Percentiles rank a stretch among this genome's conserved stretches.
These are phyloP conservation scores for Okapia johnstoni DNA, from an alignment of 2,113 vertebrate species.

Conservation along the genomic window DNA sequence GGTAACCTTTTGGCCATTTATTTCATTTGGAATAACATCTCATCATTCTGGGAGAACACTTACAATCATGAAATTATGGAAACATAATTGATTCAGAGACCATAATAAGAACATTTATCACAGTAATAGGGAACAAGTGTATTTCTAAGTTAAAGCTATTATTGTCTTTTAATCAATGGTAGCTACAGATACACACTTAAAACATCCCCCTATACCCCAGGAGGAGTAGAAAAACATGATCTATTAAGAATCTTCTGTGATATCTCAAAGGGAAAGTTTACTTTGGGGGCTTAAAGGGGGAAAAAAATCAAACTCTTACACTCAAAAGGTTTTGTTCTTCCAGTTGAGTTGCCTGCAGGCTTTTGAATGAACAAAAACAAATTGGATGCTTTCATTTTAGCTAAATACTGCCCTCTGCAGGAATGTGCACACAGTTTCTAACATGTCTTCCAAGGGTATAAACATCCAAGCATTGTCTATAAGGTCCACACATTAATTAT, in stretches of 20 bases:
- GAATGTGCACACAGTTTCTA: neutral
- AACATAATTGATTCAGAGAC: slow-evolving; percentile 3
- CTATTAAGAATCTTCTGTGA: neutral
- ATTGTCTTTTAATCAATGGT: neutral
- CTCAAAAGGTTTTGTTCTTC: slow-evolving; percentile 1
- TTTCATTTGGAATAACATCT: slow-evolving; percentile 18
- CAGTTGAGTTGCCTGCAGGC: neutral
- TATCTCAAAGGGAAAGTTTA: neutral
- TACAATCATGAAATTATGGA: neutral
- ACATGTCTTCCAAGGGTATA: neutral
- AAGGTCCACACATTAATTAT: neutral
- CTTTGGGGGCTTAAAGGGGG: neutral
- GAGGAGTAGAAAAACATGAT: neutral
- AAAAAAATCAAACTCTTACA: neutral
- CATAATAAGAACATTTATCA: slow-evolving; percentile 22
- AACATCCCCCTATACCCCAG: neutral
- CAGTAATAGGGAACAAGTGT: neutral
- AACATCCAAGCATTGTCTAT: neutral
- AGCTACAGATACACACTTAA: neutral
- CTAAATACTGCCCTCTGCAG: slow-evolving; percentile 75
- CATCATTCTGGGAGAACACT: neutral
- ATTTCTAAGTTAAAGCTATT: neutral
- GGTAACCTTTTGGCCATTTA: neutral
- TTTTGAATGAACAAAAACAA: neutral
- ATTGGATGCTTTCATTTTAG: neutral